Base-by-base conservation (phyloP, 2,888 invertebrate species). In the Pyrgus malvae region DNA sequence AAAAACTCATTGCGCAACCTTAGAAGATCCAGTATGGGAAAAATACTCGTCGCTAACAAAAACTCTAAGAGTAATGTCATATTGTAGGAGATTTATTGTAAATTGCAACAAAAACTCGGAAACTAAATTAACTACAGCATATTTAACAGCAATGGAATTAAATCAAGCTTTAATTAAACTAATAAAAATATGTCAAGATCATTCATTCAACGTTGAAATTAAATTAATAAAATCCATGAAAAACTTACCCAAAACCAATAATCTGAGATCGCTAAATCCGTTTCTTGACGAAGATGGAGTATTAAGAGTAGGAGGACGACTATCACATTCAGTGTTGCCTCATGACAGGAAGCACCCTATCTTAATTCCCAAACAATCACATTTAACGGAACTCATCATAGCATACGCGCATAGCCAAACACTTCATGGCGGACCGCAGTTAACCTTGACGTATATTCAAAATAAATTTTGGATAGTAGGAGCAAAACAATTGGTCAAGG, bases 241-340 rank as follows among this genome's bases (percentile, higher is more conserved):
- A 46, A 14, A 23, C 40, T 40, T 40, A 40, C 40, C 40, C 12
- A 40, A 40, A 40, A 23, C 6, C 23, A 2, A n/a, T n/a, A n/a
- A n/a, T n/a, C n/a, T n/a, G n/a, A n/a, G n/a, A n/a, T n/a, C n/a
- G n/a, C n/a, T n/a, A n/a, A n/a, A n/a, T n/a, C n/a, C n/a, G n/a
- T 44, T 29, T 44, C 42, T 44, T n/a, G 42, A 44, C 3, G 17
- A 27, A 4, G 16, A 29, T 17, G 27, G 42, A 17, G 1, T 44
- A 29, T 44, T 44, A 16, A 44, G 42, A 44, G 42, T 44, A n/a
- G 42, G 42, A 29, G 42, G 42, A 14, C 42, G 42, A 17, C 29
- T 44, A n/a, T 27, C 11, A 16, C 27, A 29, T 16, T 44, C 42
- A n/a, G n/a, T n/a, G n/a, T 29, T 44, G n/a, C 2, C 2, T 16